Evolutionary conservation across 2,888 invertebrate genomes (phyloP), one percentile per base, ranked within the genome.

Genomic region (Odontothrips loti): DNA sequence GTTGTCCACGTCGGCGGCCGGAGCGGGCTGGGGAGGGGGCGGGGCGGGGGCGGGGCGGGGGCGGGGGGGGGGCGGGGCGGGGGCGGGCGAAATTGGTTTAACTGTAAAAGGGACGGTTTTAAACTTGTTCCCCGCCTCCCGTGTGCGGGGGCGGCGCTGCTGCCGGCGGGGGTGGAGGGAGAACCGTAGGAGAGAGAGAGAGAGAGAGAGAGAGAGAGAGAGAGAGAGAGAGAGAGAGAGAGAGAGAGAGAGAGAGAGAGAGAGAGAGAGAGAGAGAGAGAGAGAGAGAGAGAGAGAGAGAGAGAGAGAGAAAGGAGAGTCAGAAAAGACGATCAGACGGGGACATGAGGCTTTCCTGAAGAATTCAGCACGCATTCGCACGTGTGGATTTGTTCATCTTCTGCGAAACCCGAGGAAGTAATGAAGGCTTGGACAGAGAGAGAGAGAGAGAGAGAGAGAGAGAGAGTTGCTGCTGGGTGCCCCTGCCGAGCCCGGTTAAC

Each of bases 41-140:
- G 34, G 34, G n/a, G n/a, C n/a, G n/a, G n/a, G n/a, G n/a, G n/a
- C n/a, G 34, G 34, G 6, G 34, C 6, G 34, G 34, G 3, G 34
- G 34, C 34, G 34, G 34, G 34, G 34, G 6, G 6, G 34, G 34
- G 34, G 34, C 6, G 34, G 34, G 34, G 34, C 6, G 2, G 34
- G 34, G 34, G 34, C 15, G 17, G 58, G 27, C 68, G 12, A 23
- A 75, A 75, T 75, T 75, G 68, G 68, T 75, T 75, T 75, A 75
- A 75, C 68, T 75, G 68, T 27, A 75, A 75, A 75, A 27, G 68
- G 68, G 68, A 75, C 68, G 68, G 68, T 75, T 75, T 75, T 75
- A 75, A 75, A 75, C 68, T 75, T 75, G 68, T 75, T 75, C 68
- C 23, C 8, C 68, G 68, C 68, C 11, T 20, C 68, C 58, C 17